These are phyloP conservation scores for Tridacna gigas DNA, from an alignment of 2,888 invertebrate species.

Conservation along the genomic window DNA sequence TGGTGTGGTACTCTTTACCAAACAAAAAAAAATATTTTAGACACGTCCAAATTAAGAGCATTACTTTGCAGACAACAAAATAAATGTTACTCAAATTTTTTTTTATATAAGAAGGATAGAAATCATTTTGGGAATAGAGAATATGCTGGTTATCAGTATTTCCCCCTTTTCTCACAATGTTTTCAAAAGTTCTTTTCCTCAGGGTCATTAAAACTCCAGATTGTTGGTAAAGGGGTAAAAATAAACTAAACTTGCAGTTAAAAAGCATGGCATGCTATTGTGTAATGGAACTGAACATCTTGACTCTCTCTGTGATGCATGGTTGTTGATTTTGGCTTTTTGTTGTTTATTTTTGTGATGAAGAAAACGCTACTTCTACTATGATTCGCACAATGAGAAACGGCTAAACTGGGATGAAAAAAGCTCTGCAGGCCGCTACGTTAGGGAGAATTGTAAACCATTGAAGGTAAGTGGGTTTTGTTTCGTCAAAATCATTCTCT, in stretches of 20 bases:
- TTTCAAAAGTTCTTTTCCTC: too few species aligned
- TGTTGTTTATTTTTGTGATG: slow-evolving; percentile 70
- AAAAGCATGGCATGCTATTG: slow-evolving; percentile 46
- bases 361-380: slow-evolving; percentile 92
- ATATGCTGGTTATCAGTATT: too few species aligned
- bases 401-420: slow-evolving; percentile 99
- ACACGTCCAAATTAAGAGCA: too few species aligned
- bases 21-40: too few species aligned
- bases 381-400: slow-evolving; percentile 87
- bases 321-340: slow-evolving; percentile 63
- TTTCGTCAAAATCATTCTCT: background rate
- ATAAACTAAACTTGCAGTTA: background rate
- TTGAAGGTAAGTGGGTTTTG: slow-evolving; percentile 88
- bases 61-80: too few species aligned
- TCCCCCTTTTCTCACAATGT: too few species aligned
- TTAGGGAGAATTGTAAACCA: slow-evolving; percentile 98
- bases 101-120: too few species aligned
- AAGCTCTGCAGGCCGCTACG: slow-evolving; percentile 98
- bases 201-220: too few species aligned
- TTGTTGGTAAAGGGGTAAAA: too few species aligned
- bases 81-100: too few species aligned
- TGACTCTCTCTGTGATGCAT: slow-evolving; percentile 51
- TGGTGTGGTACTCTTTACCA: too few species aligned
- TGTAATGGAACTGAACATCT: background rate
- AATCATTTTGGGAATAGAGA: too few species aligned